Evolutionary conservation across 2,888 invertebrate species (phyloP), one percentile per base, ranked within the genome.

Genomic region (Emmelina monodactyla): DNA sequence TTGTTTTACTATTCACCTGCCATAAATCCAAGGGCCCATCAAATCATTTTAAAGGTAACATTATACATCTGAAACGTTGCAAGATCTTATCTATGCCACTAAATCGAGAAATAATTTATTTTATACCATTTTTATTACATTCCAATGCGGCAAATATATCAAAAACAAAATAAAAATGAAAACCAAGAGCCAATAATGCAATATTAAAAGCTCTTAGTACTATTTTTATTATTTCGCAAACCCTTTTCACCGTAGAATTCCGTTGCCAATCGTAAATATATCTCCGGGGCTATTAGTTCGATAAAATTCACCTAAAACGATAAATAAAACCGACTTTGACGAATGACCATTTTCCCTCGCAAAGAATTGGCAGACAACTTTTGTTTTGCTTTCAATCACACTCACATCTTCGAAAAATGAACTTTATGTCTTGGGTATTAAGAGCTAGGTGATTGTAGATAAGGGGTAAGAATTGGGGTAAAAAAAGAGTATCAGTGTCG

Each of bases 261-360:
- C 60, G 54, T 54, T 59, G 51, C 62, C 72, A 71, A 76, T 73
- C 75, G 75, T 75, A 76, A 76, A 78, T 78, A 62, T 69, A 76
- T 78, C 75, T 75, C 70, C 49, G 49, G 53, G 57, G 63, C 75
- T 78, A 78, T 78, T 78, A 76, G 76, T 76, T 64, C 72, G 75
- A 78, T 78, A 78, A 78, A 76, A 78, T 76, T 76, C 76, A 73
- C 73, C 71, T 72, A 69, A 65, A 75, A 76, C 78, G 72, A 78
- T 78, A 78, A 78, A 78, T 78, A 78, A 70, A 71, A 59, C 61
- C 58, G 73, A 75, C 76, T 76, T 76, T 70, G 69, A 70, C 73
- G 72, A 67, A 78, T 78, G 62, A 63, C 66, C 67, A 58, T 64
- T 62, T 68, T 72, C 75, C 73, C 70, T 67, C 58, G 53, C 61